phyloP scores from a whole-genome alignment of 2,888 invertebrate genomes.

The Agrotis ipsilon region DNA sequence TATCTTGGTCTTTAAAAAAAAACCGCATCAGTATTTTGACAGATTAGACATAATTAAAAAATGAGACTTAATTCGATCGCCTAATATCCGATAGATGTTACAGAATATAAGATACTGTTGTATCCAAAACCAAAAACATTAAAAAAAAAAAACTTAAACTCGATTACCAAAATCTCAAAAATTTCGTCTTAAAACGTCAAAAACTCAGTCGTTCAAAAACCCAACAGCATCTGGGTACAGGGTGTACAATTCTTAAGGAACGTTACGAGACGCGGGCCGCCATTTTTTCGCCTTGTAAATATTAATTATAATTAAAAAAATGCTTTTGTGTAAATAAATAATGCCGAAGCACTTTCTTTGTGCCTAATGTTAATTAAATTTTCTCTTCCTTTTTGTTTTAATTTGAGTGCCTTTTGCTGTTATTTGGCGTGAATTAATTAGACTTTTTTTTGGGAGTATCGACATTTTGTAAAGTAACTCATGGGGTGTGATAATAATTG shows the following conservation, averaged over 20 bases:
- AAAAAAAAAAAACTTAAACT: background rate
- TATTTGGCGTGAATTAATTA: constrained; percentile 67
- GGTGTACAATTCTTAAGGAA: constrained; percentile 63
- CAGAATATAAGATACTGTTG: background rate
- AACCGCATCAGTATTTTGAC: no score
- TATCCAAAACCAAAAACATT: background rate
- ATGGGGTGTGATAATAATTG: background rate
- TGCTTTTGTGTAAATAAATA: constrained; percentile 88
- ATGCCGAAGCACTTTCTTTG: constrained; percentile 80
- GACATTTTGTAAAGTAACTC: constrained; percentile 35
- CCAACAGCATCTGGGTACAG: constrained; percentile 48
- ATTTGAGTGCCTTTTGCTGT: constrained; percentile 88
- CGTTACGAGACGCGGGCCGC: constrained; percentile 46
- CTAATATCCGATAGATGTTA: background rate
- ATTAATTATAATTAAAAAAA: constrained; percentile 90
- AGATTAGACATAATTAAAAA: no score
- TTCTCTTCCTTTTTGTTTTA: constrained; percentile 82
- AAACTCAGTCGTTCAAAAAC: constrained; percentile 8
- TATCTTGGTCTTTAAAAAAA: no score
- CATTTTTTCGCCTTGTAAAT: constrained; percentile 84
- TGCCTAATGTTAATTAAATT: constrained; percentile 86
- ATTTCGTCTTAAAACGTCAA: background rate
- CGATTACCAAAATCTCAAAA: background rate
- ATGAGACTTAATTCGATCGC: background rate
- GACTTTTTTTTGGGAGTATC: constrained; percentile 37